phyloP scores from a whole-genome alignment of 1,140 invertebrate genomes.

The Anoplolepis gracilipes region DNA sequence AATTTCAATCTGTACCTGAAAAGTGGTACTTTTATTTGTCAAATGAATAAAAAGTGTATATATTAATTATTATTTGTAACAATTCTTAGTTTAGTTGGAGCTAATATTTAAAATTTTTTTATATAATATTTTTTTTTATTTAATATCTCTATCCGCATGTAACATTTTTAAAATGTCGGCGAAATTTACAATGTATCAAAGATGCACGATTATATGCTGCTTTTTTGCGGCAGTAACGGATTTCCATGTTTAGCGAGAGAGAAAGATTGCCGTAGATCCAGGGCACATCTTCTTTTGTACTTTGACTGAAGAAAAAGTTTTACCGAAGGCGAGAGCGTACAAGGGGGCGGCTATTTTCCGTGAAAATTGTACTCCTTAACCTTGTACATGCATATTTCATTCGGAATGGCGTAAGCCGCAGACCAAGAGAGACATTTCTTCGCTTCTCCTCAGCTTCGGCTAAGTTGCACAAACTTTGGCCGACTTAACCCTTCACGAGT shows the following conservation, averaged over 20 bases:
- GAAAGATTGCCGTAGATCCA: constrained; percentile 32
- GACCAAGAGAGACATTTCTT: constrained; percentile 66
- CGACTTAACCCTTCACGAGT: constrained; percentile 50
- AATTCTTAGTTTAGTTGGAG: not conserved
- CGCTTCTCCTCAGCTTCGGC: constrained; percentile 2
- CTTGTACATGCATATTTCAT: constrained; percentile 82
- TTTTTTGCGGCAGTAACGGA: constrained; percentile 48
- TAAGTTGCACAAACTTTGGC: constrained; percentile 75
- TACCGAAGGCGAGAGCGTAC: constrained; percentile 36
- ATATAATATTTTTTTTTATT: not conserved
- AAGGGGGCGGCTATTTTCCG: constrained; percentile 72
- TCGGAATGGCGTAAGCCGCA: constrained; percentile 74
- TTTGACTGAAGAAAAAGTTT: constrained; percentile 49
- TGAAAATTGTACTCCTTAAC: constrained; percentile 78
- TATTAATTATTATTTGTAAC: not conserved
- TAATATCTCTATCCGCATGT: too few species aligned
- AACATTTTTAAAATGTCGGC: not conserved
- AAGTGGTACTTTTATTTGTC: not conserved
- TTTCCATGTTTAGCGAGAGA: constrained; percentile 57
- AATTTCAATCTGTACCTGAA: not conserved
- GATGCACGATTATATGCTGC: constrained; percentile 21
- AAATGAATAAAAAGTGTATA: not conserved
- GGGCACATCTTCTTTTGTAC: constrained; percentile 54
- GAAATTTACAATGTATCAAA: constrained; percentile 21
- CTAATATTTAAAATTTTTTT: not conserved